A percentile compares a stretch with the other conserved stretches of the same genome.
phyloP scores from a whole-genome alignment of 2,113 vertebrate genomes.

The Coptodon rendalli region DNA sequence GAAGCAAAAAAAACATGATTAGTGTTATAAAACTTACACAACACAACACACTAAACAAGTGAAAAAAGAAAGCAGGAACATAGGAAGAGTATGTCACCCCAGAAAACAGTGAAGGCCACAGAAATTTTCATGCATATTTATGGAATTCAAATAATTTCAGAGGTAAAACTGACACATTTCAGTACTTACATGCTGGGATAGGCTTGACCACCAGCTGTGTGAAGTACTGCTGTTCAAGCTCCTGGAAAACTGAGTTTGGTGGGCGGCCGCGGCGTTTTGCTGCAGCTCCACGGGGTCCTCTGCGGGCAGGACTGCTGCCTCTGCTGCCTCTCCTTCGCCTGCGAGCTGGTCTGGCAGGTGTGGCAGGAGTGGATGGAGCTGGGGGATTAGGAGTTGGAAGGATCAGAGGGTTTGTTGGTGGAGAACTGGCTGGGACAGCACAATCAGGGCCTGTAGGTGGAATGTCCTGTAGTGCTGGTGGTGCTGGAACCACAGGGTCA shows the following conservation, averaged over 20 bases:
- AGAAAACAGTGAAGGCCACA: not conserved
- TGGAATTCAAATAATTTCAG: not conserved
- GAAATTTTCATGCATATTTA: not conserved
- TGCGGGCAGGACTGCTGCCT: constrained; percentile 58
- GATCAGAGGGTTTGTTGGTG: not conserved
- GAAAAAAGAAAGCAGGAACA: not conserved
- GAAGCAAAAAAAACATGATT: not conserved
- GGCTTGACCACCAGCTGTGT: constrained; percentile 86
- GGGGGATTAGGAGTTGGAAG: constrained; percentile 1
- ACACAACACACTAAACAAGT: not conserved
- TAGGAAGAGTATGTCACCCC: not conserved
- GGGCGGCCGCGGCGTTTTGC: constrained; percentile 87
- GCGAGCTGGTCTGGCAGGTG: constrained; percentile 54
- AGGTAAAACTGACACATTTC: not conserved
- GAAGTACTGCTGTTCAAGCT: constrained; percentile 89
- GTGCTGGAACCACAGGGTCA: not conserved
- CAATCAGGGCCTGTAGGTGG: not conserved
- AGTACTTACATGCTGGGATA: constrained; percentile 80
- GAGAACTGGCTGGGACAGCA: not conserved
- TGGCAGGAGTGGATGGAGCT: not conserved
- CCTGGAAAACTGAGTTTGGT: constrained; percentile 83
- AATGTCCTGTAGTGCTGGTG: not conserved
- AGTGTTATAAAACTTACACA: not conserved
- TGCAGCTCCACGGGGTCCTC: constrained; percentile 60
- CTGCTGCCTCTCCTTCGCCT: constrained; percentile 67